Percentiles rank a stretch among this genome's conserved stretches.
phyloP scores from a whole-genome alignment of 2,113 vertebrate genomes.

The Seriola dumerili region DNA sequence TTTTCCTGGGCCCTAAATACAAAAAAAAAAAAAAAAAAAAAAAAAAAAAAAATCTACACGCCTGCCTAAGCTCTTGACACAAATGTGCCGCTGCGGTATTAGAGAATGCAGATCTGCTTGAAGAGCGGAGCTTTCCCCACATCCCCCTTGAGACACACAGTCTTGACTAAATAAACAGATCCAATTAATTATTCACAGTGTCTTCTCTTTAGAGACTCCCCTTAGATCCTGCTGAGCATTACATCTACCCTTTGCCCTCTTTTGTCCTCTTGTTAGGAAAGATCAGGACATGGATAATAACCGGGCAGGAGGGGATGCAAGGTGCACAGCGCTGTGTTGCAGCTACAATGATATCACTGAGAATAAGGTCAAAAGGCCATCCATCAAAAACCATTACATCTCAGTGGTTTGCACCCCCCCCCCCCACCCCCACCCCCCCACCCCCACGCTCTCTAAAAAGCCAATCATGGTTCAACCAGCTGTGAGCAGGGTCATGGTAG shows the following conservation, averaged over 20 bases:
- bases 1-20: conserved; percentile 42
- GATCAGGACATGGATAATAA: conserved; percentile 38
- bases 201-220: conserved; percentile 51
- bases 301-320: not conserved
- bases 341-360: conserved; percentile 25
- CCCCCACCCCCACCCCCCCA: conserved; percentile 5
- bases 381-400: conserved; percentile 58
- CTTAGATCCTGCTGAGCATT: conserved; percentile 28
- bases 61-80: conserved; percentile 72
- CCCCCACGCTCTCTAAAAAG: conserved; percentile 14
- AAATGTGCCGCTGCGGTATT: conserved; percentile 61
- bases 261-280: conserved; percentile 50
- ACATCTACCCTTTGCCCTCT: conserved; percentile 51
- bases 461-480: conserved; percentile 17
- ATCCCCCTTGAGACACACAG: conserved; percentile 46
- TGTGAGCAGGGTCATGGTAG: conserved; percentile 12
- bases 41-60: conserved; percentile 52
- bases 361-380: conserved; percentile 65
- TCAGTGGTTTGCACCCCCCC: conserved; percentile 6
- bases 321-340: conserved; percentile 20
- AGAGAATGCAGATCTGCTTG: conserved; percentile 52
- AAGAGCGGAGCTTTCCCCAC: conserved; percentile 37
- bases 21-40: conserved; percentile 41
- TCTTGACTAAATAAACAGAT: conserved; percentile 75
- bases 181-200: conserved; percentile 72